Conservation (phyloP, 2,888 invertebrate species). For the Metellina segmentata region DNA sequence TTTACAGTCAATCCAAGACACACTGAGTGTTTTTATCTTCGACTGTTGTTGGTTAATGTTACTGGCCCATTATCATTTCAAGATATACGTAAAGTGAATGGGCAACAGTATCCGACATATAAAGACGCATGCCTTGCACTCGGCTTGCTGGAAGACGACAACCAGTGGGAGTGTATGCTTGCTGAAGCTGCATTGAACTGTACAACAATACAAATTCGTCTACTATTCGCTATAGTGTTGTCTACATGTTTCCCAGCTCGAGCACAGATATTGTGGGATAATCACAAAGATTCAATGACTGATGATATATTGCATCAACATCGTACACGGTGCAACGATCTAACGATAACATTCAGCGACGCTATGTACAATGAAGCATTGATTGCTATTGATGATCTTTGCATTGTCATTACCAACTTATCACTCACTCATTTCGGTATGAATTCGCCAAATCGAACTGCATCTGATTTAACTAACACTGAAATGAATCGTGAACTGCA, state of each 20-base stretch:
- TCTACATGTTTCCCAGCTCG: no score
- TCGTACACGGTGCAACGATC: conserved; percentile 44
- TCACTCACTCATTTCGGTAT: no score
- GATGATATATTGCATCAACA: conserved; percentile 49
- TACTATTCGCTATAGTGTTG: conserved; percentile 40
- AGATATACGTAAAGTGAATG: no score
- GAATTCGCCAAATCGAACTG: no score
- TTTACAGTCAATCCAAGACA: no score
- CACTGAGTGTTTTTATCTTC: no score
- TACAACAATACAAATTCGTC: conserved; percentile 42
- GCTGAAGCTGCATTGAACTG: conserved; percentile 48
- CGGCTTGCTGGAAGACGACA: conserved; percentile 51
- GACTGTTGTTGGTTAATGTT: no score
- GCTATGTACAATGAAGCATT: conserved; percentile 45
- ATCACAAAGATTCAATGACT: conserved; percentile 40
- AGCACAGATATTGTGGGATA: no score
- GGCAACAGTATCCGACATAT: conserved; percentile 42
- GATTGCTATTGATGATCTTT: conserved; percentile 45
- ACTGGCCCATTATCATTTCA: no score
- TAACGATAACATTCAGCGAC: conserved; percentile 42
- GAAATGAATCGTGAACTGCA: not conserved
- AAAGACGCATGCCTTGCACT: conserved; percentile 57
- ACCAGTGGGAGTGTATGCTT: conserved; percentile 54
- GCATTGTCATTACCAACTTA: conserved; percentile 33
- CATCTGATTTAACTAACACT: no score